Percentiles rank a stretch among this genome's conserved stretches.
phyloP scores from a whole-genome alignment of 2,113 vertebrate genomes.

The Rousettus leschenaultii region DNA sequence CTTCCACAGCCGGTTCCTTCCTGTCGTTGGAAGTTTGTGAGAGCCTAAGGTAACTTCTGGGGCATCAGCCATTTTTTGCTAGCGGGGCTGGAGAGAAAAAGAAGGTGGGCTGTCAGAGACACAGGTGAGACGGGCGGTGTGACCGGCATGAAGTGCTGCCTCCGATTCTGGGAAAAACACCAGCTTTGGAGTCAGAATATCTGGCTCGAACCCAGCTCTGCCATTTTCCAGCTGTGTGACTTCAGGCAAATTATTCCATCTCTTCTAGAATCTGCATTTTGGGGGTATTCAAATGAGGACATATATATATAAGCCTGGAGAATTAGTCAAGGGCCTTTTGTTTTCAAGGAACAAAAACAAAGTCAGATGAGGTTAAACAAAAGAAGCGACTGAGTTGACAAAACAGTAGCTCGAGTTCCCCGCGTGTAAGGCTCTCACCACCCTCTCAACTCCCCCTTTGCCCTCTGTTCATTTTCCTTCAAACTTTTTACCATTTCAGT shows the following conservation, averaged over 20 bases:
- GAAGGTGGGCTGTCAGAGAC: neutral
- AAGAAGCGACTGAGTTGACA: accelerated
- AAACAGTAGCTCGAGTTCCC: neutral
- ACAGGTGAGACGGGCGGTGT: no score
- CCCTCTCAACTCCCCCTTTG: neutral
- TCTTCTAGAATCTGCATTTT: neutral
- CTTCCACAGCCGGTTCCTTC: neutral
- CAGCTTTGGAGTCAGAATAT: neutral
- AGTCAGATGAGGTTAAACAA: neutral
- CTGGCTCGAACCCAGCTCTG: neutral
- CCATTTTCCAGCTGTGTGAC: neutral
- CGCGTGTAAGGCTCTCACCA: accelerated
- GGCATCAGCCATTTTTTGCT: neutral
- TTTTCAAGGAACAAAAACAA: conserved; percentile 12
- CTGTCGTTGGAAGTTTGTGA: neutral
- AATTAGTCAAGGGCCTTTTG: neutral
- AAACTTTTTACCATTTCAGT: neutral
- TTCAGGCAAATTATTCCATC: neutral
- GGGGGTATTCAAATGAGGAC: neutral
- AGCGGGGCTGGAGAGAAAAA: neutral
- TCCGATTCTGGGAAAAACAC: neutral
- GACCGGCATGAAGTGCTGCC: neutral
- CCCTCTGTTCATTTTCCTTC: neutral
- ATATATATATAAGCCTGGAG: neutral
- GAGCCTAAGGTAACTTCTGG: neutral